Evolutionary conservation across 2,113 vertebrate species (phyloP).

Genomic region (Mirounga angustirostris): DNA sequence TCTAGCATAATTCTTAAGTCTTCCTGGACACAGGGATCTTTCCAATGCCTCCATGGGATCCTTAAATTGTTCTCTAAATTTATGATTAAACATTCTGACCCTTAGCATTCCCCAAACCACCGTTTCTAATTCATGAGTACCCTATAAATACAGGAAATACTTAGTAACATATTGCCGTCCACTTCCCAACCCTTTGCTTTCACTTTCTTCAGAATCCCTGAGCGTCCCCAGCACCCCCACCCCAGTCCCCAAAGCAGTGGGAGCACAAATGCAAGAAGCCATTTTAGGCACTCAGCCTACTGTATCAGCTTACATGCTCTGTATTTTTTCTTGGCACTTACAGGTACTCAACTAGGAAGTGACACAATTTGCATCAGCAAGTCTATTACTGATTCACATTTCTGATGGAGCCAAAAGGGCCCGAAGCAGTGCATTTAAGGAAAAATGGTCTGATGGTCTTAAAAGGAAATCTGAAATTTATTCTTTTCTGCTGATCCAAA

Average conservation of each 20-base stretch:
- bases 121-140: neutral
- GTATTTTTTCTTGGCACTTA: conserved; percentile 19
- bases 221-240: neutral
- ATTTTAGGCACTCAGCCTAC: neutral
- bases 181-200: neutral
- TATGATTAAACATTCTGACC: neutral
- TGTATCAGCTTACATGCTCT: neutral
- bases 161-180: neutral
- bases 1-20: neutral
- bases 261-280: conserved; percentile 8
- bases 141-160: neutral
- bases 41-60: neutral
- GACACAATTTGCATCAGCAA: conserved; percentile 15
- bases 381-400: neutral
- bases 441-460: conserved; percentile 61
- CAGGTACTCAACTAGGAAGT: neutral
- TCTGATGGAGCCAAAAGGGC: neutral
- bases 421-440: conserved; percentile 10
- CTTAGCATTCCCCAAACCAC: neutral
- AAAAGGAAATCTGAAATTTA: conserved; percentile 48
- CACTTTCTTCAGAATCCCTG: neutral
- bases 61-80: neutral
- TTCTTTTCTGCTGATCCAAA: neutral
- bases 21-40: neutral
- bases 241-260: neutral